Conservation (phyloP, 2,888 invertebrate genomes). For the Cecidostiba fungosa region DNA sequence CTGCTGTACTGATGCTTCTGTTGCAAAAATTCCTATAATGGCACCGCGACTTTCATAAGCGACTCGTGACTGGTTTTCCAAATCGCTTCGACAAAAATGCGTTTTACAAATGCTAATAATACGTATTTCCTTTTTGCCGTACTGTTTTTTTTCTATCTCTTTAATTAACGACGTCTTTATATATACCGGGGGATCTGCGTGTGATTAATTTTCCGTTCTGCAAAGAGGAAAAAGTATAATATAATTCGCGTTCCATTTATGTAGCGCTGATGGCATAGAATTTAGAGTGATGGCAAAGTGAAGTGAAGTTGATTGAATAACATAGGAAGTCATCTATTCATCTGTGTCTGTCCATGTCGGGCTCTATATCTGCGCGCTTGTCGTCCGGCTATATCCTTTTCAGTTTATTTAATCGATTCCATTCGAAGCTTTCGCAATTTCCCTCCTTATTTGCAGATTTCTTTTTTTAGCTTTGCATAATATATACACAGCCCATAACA, state of each 20-base stretch:
- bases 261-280: neutral
- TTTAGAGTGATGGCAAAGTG: neutral
- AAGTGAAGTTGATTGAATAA: slow-evolving; percentile 16
- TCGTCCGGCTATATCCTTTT: neutral
- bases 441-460: neutral
- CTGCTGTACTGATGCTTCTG: neutral
- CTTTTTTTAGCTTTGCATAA: neutral
- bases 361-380: neutral
- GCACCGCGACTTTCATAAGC: neutral
- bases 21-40: slow-evolving; percentile 14
- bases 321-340: slow-evolving; percentile 16
- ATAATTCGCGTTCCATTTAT: neutral
- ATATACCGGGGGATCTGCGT: too few species aligned
- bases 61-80: neutral
- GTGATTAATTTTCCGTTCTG: neutral
- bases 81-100: neutral
- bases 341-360: neutral
- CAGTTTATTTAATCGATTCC: neutral
- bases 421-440: neutral
- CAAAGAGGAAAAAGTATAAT: too few species aligned
- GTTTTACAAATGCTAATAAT: neutral
- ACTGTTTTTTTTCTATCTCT: too few species aligned
- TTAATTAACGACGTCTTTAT: too few species aligned
- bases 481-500: too few species aligned
- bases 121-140: too few species aligned